Base-by-base conservation (phyloP, 2,797 vertebrate species). In the Catamblyrhynchus diadema region DNA sequence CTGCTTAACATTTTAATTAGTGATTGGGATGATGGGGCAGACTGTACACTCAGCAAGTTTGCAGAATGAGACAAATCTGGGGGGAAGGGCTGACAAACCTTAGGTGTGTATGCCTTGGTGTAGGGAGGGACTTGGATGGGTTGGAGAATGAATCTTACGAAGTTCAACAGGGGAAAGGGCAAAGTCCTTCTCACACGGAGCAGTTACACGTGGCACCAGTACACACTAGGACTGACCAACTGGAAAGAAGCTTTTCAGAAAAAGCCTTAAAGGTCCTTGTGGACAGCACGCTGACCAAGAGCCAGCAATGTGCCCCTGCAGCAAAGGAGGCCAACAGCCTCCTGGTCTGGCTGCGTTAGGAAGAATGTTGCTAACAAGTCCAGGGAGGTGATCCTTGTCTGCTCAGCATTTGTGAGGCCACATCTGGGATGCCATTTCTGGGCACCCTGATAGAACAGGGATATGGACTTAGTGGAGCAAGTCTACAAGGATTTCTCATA, bases 401-500 rank as follows among this genome's bases (percentile, higher is more conserved):
- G 0, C 33, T 64, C 33, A 37, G 21, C 21, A 22, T 32, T 44
- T 75, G 20, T 33, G n/a, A 50, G 37, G n/a, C 18, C 18, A 23
- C 33, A 47, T 33, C 21, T 47, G 33, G 11, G 27, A 5, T 33
- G 32, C 8, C 30, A 23, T 25, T 51, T 89, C 59, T 10, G 1
- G 16, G 9, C 8, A 41, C 11, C 8, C 23, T 0, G 1, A 6
- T 60, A 4, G 45, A 60, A 47, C 4, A 67, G 39, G 32, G 11
- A 47, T 45, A 35, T 0, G 3, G 57, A 23, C 47, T 70, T 51
- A 51, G 5, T 44, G 61, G 41, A 61, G 14, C 39, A 70, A 78
- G 24, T 56, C n/a, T 69, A 17, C 22, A 50, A 53, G 62, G 35
- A 66, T 35, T 70, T 78, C 20, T 81, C 3, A 1, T 32, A 50